Percentiles rank a stretch among this genome's conserved stretches.
Evolutionary conservation across 1,140 invertebrate species (phyloP).

Genomic region (Macrobrachium nipponense): DNA sequence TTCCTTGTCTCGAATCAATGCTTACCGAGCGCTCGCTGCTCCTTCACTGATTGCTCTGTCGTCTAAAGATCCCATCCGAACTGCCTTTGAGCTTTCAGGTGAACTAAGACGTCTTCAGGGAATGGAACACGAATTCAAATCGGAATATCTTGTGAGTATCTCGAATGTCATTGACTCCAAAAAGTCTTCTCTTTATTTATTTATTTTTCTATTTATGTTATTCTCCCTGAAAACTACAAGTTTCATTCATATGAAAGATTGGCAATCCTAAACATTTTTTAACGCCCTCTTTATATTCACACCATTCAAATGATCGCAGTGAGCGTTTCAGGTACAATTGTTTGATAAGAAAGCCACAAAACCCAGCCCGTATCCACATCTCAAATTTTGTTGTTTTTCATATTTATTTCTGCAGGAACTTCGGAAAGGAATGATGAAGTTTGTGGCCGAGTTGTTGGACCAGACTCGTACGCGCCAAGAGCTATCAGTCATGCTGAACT

Average conservation of each 20-base stretch:
- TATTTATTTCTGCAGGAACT: conserved; percentile 75
- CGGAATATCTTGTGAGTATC: conserved; percentile 76
- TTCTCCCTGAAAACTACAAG: too few relatives aligned
- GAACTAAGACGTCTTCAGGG: conserved; percentile 85
- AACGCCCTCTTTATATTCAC: too few relatives aligned
- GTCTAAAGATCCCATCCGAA: conserved; percentile 90
- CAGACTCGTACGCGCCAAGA: conserved; percentile 90
- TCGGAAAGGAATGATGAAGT: conserved; percentile 82
- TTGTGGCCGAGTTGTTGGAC: conserved; percentile 87
- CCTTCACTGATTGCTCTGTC: conserved; percentile 92
- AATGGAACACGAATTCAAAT: conserved; percentile 93
- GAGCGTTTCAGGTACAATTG: too few relatives aligned
- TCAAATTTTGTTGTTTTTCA: background rate
- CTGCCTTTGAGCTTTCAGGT: conserved; percentile 92
- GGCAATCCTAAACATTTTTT: too few relatives aligned
- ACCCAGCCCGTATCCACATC: too few relatives aligned
- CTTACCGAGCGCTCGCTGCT: conserved; percentile 89
- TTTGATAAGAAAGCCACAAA: too few relatives aligned
- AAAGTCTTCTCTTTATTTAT: too few relatives aligned
- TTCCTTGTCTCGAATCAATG: conserved; percentile 93
- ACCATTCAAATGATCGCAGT: too few relatives aligned
- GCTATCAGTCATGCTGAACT: conserved; percentile 90
- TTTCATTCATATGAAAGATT: too few relatives aligned
- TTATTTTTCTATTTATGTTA: too few relatives aligned
- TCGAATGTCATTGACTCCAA: background rate